These are phyloP conservation scores for Tichodroma muraria DNA, from an alignment of 2,113 vertebrate genomes.

Conservation along the genomic window DNA sequence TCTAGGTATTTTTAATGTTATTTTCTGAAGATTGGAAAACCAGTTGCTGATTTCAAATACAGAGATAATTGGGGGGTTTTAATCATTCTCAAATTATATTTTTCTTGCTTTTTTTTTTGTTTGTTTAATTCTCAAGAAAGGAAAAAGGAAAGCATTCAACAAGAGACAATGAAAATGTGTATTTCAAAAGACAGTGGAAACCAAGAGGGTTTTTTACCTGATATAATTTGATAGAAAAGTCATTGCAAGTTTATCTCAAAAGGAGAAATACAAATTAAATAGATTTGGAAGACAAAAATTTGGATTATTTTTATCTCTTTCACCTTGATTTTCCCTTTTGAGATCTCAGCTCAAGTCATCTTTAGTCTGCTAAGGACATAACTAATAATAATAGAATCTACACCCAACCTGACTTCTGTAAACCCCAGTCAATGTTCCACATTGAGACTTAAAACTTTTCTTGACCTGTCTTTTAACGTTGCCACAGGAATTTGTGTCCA, in stretches of 20 bases:
- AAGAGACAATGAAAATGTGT: background rate
- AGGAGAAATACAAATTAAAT: background rate
- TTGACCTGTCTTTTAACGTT: background rate
- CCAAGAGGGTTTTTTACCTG: background rate
- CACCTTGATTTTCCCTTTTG: background rate
- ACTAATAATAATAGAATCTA: background rate
- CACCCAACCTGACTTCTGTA: background rate
- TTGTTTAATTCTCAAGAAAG: background rate
- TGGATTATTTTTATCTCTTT: background rate
- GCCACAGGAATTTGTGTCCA: background rate
- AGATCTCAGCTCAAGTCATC: background rate
- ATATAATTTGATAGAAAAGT: background rate
- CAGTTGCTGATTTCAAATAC: background rate
- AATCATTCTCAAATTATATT: background rate
- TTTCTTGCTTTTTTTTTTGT: background rate
- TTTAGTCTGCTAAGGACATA: background rate
- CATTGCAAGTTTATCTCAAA: background rate
- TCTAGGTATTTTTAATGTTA: background rate
- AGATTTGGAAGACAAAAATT: background rate
- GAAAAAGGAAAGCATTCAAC: background rate
- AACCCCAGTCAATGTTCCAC: background rate
- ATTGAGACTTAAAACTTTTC: background rate
- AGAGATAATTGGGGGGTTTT: background rate
- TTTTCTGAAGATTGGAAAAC: background rate
- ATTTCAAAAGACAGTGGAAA: background rate